Base-by-base conservation (phyloP, 2,113 vertebrate genomes). In the Cinclus mexicanus region DNA sequence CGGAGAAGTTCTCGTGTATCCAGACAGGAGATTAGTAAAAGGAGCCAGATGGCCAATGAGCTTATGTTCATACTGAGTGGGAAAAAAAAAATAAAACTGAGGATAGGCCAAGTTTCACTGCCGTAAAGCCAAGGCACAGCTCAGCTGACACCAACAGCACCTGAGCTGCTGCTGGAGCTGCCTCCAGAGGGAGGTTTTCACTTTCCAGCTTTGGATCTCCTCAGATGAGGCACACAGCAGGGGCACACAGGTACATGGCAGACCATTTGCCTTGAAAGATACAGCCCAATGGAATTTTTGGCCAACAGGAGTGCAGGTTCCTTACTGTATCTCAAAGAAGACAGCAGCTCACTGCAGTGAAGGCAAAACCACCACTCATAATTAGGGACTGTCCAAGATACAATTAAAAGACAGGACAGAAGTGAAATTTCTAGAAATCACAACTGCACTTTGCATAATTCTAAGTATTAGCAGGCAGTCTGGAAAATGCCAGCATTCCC, bases 31-130 rank as follows among this genome's bases (percentile, higher is more conserved):
- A 95, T 92, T 69, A 97, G 67, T 33, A 55, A 71, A 71, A 65
- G 33, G 8, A 96, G 39, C 46, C 91, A 95, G 67, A 94, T 90
- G 95, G 94, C 70, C 85, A 90, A 56, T 53, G 79, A 96, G 88
- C 86, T 96, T 95, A 90, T 33, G 63, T 11, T 83, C 94, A 74
- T 46, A 90, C 25, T 3, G n/a, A 80, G 46, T 21, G 69, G 28
- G 50, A 59, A 50, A 88, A 50, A 52, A 50, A 74, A 84, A 50
- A 52, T 26, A 74, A 84, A 31, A 4, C 33, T 67, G 79, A 71
- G 74, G 53, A 59, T 2, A 61, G 3, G 90, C 92, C 94, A 93
- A 88, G 85, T 76, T 61, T 81, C 63, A 50, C 71, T 74, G 60
- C 76, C 88, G 50, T 44, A 88, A 69, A 93, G 92, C 53, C 63